These are phyloP conservation scores for Alcedo atthis DNA, from an alignment of 2,797 vertebrate species.

Conservation along the genomic window DNA sequence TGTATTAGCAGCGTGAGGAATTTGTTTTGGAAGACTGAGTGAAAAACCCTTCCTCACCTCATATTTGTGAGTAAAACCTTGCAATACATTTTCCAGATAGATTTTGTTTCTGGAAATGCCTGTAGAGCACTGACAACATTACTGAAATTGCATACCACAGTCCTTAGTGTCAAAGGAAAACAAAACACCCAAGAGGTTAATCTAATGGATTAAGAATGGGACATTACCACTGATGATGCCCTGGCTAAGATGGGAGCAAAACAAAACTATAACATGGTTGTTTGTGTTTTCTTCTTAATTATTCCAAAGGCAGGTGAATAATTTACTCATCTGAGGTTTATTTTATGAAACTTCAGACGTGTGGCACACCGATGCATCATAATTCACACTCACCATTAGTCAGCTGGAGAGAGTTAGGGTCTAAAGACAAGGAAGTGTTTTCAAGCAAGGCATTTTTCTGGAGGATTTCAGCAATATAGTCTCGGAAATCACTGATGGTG, in stretches of 20 bases:
- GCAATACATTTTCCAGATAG: neutral
- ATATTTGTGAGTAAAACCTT: neutral
- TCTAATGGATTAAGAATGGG: neutral
- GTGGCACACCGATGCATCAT: neutral
- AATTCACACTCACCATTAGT: constrained; percentile 81
- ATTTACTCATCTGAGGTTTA: neutral
- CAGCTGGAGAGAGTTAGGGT: constrained; percentile 79
- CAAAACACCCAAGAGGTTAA: neutral
- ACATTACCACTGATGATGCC: neutral
- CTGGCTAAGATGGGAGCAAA: neutral
- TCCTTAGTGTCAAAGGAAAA: neutral
- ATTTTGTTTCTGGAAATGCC: neutral
- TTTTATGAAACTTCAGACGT: neutral
- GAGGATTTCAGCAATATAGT: constrained; percentile 81
- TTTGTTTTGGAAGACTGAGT: neutral
- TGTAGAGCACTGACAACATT: neutral
- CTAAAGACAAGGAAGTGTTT: constrained; percentile 81
- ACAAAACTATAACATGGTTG: neutral
- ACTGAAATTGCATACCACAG: neutral
- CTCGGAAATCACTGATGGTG: constrained; percentile 82
- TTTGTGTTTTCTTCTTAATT: neutral
- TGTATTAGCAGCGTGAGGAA: neutral
- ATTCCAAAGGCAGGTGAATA: neutral
- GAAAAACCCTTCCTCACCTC: neutral
- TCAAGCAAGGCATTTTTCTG: constrained; percentile 82